Conservation (phyloP, 2,888 invertebrate genomes). For the Cosmia trapezina region DNA sequence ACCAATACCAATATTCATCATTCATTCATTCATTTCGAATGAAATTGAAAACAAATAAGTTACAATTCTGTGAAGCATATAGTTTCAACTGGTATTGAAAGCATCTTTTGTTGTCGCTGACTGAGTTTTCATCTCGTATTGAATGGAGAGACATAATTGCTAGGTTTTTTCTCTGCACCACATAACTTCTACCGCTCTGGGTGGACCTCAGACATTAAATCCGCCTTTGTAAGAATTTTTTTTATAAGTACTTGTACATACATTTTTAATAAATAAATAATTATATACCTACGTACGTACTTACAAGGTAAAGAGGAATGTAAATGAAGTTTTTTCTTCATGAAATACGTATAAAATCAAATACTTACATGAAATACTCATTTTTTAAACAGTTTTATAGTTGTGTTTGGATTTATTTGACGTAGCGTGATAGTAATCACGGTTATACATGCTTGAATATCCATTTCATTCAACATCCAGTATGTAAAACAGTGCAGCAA, state of each 20-base stretch:
- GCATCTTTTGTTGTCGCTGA: conserved; percentile 24
- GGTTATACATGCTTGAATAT: background rate
- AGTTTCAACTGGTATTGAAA: conserved; percentile 27
- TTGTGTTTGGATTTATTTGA: background rate
- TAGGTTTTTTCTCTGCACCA: too few relatives aligned
- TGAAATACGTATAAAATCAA: background rate
- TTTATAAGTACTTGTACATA: too few relatives aligned
- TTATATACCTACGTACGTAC: background rate
- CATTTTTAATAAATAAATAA: too few relatives aligned
- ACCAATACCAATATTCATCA: too few relatives aligned
- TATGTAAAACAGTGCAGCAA: background rate
- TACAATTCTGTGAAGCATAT: conserved; percentile 8
- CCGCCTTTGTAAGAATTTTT: too few relatives aligned
- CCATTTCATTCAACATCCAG: background rate
- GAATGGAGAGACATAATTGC: conserved; percentile 9
- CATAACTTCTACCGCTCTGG: too few relatives aligned
- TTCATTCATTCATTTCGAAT: background rate
- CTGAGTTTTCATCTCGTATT: conserved; percentile 35
- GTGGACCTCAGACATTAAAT: too few relatives aligned
- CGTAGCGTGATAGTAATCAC: background rate
- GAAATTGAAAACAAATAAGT: conserved; percentile 16
- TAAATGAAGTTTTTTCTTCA: background rate
- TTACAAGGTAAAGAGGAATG: background rate
- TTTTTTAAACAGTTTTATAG: background rate
- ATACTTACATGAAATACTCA: background rate